Base-by-base conservation (phyloP, 92 coral and sea anemone genomes). In the Epizoanthus illoricatus region DNA sequence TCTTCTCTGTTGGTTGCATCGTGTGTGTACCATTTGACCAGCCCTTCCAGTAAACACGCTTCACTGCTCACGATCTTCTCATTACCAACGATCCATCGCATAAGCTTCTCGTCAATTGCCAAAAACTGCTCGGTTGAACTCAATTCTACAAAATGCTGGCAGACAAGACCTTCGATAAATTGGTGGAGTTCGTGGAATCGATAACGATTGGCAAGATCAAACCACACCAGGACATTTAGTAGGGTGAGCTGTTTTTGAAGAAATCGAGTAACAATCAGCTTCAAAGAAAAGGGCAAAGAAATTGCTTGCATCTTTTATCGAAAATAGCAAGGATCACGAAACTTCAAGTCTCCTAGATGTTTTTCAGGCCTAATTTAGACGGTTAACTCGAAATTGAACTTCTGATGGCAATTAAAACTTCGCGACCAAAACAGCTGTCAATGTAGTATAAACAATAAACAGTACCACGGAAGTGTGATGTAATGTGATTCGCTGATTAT, bases 61-160 rank as follows among this genome's bases (percentile, higher is more conserved):
- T 72, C 76, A 41, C 60, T 72, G 13, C 60, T 11, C 39, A 72
- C 76, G 16, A 72, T 6, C 19, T 23, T 72, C 42, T 72, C 52
- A 13, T 72, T 72, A 19, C 24, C 23, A 4, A 72, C 5, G n/a
- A 72, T 21, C 76, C 76, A 72, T 40, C 5, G 21, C 76, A 72
- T 72, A 12, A 28, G 61, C 15, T 47, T 72, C 5, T 12, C 76
- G 62, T 72, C 76, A 47, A 52, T 13, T 21, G 61, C 76, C 24
- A 72, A 42, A 21, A 72, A 72, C 24, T 52, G 60, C 19, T 72
- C 76, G n/a, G 60, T 72, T 45, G 62, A 72, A 72, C 76, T 72
- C 33, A 72, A 40, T 11, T 47, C 41, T 11, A 72, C 28, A 13
- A 72, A 72, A 49, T 72, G 76, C 52, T 72, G 76, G 24, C 76